Conservation (phyloP, 1,140 invertebrate species). For the Triops cancriformis region DNA sequence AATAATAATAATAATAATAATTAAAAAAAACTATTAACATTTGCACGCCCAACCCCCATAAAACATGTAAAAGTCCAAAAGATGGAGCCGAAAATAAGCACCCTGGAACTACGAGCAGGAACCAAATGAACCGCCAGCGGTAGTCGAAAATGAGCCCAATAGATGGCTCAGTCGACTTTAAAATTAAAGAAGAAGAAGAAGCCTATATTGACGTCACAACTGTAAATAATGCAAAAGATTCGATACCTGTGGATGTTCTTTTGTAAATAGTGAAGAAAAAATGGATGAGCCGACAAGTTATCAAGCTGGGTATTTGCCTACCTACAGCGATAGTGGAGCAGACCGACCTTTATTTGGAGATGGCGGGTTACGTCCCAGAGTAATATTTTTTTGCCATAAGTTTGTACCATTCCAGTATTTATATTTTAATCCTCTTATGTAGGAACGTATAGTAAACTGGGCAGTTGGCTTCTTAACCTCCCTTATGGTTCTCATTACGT, state of each 20-base stretch:
- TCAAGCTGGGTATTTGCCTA: not conserved
- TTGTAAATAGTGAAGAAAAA: not conserved
- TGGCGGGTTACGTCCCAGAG: not conserved
- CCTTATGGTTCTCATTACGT: constrained; percentile 12
- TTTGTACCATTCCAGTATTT: not conserved
- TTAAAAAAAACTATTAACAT: too few relatives aligned
- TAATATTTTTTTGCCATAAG: not conserved
- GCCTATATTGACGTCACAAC: not conserved
- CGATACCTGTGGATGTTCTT: not conserved
- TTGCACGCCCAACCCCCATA: too few relatives aligned
- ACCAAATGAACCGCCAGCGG: too few relatives aligned
- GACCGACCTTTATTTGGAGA: not conserved
- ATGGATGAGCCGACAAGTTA: not conserved
- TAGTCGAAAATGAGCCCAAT: too few relatives aligned
- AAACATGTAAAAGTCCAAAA: too few relatives aligned
- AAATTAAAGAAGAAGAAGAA: too few relatives aligned
- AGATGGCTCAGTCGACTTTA: too few relatives aligned
- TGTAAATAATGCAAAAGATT: not conserved
- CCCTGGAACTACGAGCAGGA: too few relatives aligned
- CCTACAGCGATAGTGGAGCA: not conserved
- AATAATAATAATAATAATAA: too few relatives aligned
- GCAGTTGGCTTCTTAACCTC: constrained; percentile 7
- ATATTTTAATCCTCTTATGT: not conserved
- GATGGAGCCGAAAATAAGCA: too few relatives aligned
- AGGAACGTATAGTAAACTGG: constrained; percentile 16